Conservation (phyloP, 2,888 invertebrate species). For the Anodontia alba region DNA sequence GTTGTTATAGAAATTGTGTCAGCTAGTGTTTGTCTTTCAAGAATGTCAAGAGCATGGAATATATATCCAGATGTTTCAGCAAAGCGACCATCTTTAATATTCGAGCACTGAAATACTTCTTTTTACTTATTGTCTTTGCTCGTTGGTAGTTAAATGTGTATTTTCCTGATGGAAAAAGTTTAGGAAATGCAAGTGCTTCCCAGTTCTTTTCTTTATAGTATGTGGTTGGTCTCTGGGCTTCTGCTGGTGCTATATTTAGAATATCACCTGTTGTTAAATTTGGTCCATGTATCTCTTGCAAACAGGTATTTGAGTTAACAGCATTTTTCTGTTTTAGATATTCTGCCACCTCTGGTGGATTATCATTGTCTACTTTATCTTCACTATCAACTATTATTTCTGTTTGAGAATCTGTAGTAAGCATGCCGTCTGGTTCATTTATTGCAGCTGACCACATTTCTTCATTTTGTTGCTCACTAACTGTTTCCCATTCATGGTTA, state of each 20-base stretch:
- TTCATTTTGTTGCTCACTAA: not conserved
- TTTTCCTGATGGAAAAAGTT: slow-evolving; percentile 31
- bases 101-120: slow-evolving; percentile 38
- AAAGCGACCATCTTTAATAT: slow-evolving; percentile 40
- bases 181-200: slow-evolving; percentile 40
- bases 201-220: slow-evolving; percentile 30
- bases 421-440: not conserved
- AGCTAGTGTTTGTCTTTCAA: slow-evolving; percentile 32
- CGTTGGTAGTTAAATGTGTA: slow-evolving; percentile 12
- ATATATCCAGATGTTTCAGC: slow-evolving; percentile 44
- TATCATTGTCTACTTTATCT: slow-evolving; percentile 41
- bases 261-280: slow-evolving; percentile 17
- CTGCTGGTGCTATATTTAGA: slow-evolving; percentile 35
- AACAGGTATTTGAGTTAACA: slow-evolving; percentile 25
- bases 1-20: slow-evolving; percentile 35
- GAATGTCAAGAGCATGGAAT: slow-evolving; percentile 34
- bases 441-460: not conserved
- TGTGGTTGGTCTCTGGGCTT: slow-evolving; percentile 34
- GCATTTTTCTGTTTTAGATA: slow-evolving; percentile 28
- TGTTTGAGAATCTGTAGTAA: not conserved
- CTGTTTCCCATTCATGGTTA: not conserved
- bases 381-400: slow-evolving; percentile 32
- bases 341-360: slow-evolving; percentile 34
- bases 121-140: slow-evolving; percentile 19
- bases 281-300: slow-evolving; percentile 34